Conservation (phyloP, 1,140 invertebrate genomes). For the Littorina saxatilis region DNA sequence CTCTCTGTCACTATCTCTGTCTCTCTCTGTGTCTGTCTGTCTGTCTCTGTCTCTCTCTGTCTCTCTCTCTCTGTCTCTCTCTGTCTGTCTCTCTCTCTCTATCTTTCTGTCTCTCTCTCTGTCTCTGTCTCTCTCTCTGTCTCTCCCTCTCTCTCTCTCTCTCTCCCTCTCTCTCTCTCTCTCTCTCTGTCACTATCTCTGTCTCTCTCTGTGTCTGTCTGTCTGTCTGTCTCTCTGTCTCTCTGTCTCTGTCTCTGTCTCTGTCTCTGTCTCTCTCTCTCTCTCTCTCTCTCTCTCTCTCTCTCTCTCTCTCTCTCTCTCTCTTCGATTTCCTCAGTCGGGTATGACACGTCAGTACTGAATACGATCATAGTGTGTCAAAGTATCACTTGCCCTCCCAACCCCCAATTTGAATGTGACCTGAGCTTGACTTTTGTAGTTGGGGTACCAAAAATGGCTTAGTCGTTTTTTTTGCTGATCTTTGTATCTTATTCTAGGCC, state of each 20-base stretch:
- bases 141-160: background rate
- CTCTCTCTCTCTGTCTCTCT: background rate
- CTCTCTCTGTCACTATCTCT: too few relatives aligned
- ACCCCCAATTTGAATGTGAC: too few relatives aligned
- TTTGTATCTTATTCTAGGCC: too few relatives aligned
- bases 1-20: too few relatives aligned
- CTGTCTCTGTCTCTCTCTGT: conserved; percentile 4
- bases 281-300: conserved; percentile 1
- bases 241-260: background rate
- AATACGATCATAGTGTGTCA: too few relatives aligned
- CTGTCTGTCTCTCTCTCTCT: background rate
- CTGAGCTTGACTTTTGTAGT: too few relatives aligned
- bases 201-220: background rate
- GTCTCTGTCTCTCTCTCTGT: background rate
- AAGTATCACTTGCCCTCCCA: too few relatives aligned
- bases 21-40: background rate
- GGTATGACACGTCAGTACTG: too few relatives aligned
- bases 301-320: background rate
- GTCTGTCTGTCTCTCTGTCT: background rate
- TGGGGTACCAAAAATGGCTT: too few relatives aligned
- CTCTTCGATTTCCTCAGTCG: too few relatives aligned
- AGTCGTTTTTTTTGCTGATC: too few relatives aligned
- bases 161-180: background rate
- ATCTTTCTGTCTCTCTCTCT: background rate
- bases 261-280: background rate